These are phyloP conservation scores for Tiaroga cobitis DNA, from an alignment of 2,797 vertebrate species.

Conservation along the genomic window DNA sequence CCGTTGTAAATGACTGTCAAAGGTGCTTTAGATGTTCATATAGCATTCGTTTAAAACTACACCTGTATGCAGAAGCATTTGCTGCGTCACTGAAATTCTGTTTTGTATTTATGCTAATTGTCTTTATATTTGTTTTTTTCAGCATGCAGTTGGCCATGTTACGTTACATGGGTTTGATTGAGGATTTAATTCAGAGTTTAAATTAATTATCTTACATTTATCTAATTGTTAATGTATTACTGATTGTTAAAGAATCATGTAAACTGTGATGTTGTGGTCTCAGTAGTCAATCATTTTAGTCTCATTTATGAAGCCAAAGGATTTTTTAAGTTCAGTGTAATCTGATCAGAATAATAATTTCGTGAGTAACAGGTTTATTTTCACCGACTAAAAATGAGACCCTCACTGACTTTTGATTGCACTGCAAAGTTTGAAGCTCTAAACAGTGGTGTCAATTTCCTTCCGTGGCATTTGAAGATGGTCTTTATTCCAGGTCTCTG, in stretches of 20 bases:
- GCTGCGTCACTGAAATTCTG: background rate
- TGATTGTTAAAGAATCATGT: background rate
- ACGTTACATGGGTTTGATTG: constrained; percentile 13
- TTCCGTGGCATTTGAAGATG: background rate
- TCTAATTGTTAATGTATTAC: background rate
- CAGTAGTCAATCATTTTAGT: background rate
- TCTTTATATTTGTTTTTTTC: constrained; percentile 27
- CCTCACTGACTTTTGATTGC: background rate
- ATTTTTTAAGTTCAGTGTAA: constrained; percentile 2
- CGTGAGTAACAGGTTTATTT: background rate
- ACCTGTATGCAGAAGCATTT: background rate
- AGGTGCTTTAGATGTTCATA: background rate
- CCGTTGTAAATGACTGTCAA: background rate
- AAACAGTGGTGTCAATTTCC: background rate
- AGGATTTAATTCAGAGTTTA: background rate
- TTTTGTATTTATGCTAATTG: constrained; percentile 25
- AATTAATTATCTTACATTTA: constrained; percentile 16
- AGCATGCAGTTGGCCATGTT: background rate
- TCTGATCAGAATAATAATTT: background rate
- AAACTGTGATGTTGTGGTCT: constrained; percentile 4
- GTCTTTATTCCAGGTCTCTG: background rate
- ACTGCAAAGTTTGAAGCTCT: constrained; percentile 12
- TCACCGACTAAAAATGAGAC: background rate
- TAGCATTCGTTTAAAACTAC: background rate
- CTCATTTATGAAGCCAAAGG: constrained; percentile 16